Conservation (phyloP, 2,113 vertebrate genomes). For the Nycticorax nycticorax region DNA sequence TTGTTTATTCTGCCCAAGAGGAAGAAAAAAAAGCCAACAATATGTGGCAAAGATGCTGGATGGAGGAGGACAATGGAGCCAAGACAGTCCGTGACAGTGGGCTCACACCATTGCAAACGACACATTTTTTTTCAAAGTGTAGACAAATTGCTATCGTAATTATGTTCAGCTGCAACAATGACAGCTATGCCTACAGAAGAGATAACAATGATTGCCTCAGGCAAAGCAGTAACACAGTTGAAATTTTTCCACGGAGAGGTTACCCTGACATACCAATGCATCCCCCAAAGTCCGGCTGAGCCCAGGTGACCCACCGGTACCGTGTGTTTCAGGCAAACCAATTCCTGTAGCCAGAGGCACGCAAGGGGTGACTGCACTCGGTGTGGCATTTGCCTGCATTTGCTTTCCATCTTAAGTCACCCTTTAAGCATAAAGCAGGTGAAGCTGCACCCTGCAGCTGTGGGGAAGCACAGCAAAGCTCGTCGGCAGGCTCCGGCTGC, state of each 20-base stretch:
- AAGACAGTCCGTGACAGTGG: rapidly evolving
- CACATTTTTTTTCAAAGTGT: neutral
- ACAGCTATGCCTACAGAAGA: neutral
- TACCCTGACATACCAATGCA: neutral
- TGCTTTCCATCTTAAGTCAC: neutral
- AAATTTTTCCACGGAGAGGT: neutral
- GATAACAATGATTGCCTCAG: neutral
- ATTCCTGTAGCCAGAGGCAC: neutral
- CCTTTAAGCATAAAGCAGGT: neutral
- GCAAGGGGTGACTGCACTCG: neutral
- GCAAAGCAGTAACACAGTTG: neutral
- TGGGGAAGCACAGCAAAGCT: neutral
- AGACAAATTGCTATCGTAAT: neutral
- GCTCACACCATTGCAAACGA: neutral
- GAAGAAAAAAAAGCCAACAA: neutral
- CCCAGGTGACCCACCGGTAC: neutral
- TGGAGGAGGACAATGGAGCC: neutral
- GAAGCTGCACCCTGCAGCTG: neutral
- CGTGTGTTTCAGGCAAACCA: neutral
- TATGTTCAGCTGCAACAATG: neutral
- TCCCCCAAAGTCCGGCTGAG: neutral
- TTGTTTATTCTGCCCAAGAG: neutral
- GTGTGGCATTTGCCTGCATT: neutral
- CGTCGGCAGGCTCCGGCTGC: neutral
- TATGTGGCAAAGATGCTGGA: neutral